Conservation (phyloP, 2,888 invertebrate species). For the Latheticus oryzae region DNA sequence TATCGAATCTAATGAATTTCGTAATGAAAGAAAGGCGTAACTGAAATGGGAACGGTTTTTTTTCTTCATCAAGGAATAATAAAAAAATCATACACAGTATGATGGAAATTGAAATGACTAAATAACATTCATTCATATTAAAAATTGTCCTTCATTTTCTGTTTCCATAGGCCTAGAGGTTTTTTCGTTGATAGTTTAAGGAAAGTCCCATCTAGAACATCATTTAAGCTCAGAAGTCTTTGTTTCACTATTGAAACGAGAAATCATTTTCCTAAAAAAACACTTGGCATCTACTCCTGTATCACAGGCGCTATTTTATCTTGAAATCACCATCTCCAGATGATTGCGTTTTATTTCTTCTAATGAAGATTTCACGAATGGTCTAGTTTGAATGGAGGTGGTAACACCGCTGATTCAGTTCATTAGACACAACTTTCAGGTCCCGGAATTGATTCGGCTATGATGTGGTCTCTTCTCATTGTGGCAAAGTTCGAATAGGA, state of each 20-base stretch:
- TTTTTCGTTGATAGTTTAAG: constrained; percentile 36
- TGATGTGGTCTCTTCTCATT: constrained; percentile 77
- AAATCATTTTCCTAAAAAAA: constrained; percentile 37
- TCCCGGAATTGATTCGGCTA: constrained; percentile 87
- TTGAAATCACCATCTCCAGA: constrained; percentile 23
- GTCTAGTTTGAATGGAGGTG: constrained; percentile 28
- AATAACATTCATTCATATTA: constrained; percentile 37
- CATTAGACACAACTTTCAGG: constrained; percentile 89
- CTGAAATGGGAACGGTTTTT: constrained; percentile 31
- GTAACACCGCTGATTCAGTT: constrained; percentile 41
- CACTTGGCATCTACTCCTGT: constrained; percentile 44
- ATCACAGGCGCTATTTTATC: constrained; percentile 38
- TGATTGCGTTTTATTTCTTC: constrained; percentile 9
- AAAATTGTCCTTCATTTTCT: no score
- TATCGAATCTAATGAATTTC: constrained; percentile 27
- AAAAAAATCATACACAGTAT: constrained; percentile 41
- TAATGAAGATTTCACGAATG: constrained; percentile 2
- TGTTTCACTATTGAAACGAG: constrained; percentile 38
- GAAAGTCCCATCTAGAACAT: constrained; percentile 32
- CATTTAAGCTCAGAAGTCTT: constrained; percentile 43
- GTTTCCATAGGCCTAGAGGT: constrained; percentile 19
- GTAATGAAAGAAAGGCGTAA: constrained; percentile 35
- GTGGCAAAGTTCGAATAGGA: constrained; percentile 69
- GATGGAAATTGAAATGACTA: constrained; percentile 35
- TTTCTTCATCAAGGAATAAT: constrained; percentile 14